Base-by-base conservation (phyloP, 2,113 vertebrate genomes). In the Rhadina sibilatrix region DNA sequence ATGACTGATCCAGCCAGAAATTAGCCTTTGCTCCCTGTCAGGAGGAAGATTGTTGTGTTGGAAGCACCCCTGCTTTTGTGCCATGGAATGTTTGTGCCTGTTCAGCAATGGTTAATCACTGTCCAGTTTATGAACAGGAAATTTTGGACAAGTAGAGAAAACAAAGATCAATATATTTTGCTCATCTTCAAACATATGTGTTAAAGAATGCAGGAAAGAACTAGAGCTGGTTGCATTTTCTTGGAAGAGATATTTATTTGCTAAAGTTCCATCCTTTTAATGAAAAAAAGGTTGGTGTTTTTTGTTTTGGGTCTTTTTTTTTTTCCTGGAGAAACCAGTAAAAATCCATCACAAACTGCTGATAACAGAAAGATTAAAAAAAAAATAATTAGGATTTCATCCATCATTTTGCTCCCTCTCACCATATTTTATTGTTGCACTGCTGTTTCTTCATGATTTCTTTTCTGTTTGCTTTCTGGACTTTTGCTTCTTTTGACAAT, bases 41-140 rank as follows among this genome's bases (percentile, higher is more conserved):
- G 59, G 25, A 77, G 53, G 31, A 75, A 57, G 64, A 10, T 0
- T 38, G 12, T 46, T 56, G 11, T 33, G 11, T 6, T 5, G 31
- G 40, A 65, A 31, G 15, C 35, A 23, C 9, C 69, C 49, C 56
- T 71, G 24, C 59, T 89, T 76, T 76, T 61, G 25, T 52, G 60
- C 20, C n/a, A 15, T 12, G 15, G 15, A 54, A 31, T 25, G 15
- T 17, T 38, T 0, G 0, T 61, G 35, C 49, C 53, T 40, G 13
- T 56, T 54, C 75, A 72, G 53, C 2, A 0, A 11, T 4, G 24
- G 27, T 27, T 37, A 68, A 1, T 38, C 0, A 0, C 44, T 40
- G 25, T 10, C 33, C 57, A 20, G 21, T 68, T 78, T 35, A 63
- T 6, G 10, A 87, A n/a, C n/a, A 30, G 16, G 33, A 76, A 85